These are phyloP conservation scores for Stenolophus ochropezus DNA, from an alignment of 2,888 invertebrate species.

Conservation along the genomic window DNA sequence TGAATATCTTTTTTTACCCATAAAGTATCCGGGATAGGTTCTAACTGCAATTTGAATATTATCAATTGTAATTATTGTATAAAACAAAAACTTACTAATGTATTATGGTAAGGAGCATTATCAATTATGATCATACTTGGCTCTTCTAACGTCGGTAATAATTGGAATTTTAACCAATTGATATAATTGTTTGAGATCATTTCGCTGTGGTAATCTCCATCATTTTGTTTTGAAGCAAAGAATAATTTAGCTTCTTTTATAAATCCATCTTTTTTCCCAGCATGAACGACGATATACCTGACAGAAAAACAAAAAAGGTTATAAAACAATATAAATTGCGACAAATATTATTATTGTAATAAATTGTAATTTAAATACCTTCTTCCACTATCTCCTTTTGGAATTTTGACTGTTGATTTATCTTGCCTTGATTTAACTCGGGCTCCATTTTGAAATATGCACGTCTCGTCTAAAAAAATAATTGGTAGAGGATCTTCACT, in stretches of 20 bases:
- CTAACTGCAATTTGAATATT: background rate
- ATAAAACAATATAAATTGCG: background rate
- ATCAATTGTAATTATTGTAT: background rate
- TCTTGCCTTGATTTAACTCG: background rate
- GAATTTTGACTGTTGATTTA: background rate
- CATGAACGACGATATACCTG: slow-evolving; percentile 12
- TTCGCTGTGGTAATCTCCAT: slow-evolving; percentile 5
- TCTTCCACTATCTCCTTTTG: background rate
- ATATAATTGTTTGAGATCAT: background rate
- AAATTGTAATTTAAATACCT: slow-evolving; percentile 2
- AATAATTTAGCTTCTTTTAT: background rate
- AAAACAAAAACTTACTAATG: slow-evolving; percentile 3
- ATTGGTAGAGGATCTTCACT: slow-evolving; percentile 10
- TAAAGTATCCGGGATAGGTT: background rate
- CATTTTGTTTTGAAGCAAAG: slow-evolving; percentile 21
- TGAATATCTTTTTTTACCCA: background rate
- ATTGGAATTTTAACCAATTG: background rate
- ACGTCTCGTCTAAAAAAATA: slow-evolving; percentile 25
- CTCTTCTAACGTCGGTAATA: background rate
- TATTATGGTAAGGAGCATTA: background rate
- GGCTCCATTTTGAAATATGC: slow-evolving; percentile 19
- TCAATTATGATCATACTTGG: slow-evolving; percentile 1
- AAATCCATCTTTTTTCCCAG: slow-evolving; percentile 1
- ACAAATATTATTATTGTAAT: background rate
- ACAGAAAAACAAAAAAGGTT: background rate